Percentiles rank a stretch among this genome's conserved stretches.
Conservation (phyloP, 2,113 vertebrate genomes). For the Bettongia penicillata region DNA sequence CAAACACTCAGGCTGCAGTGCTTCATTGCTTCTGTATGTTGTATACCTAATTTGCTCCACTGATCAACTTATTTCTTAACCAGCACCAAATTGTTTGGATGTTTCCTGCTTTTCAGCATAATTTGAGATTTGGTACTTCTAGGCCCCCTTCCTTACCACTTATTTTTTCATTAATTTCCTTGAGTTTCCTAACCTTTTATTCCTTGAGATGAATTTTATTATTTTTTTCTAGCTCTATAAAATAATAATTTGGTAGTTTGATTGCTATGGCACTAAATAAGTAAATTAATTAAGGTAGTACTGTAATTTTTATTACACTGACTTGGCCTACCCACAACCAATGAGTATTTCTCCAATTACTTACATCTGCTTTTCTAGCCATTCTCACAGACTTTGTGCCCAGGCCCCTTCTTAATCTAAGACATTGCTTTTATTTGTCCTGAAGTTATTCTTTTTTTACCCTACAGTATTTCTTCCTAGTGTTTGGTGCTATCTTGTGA, state of each 20-base stretch:
- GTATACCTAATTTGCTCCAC: background rate
- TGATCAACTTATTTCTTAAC: background rate
- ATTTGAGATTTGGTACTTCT: background rate
- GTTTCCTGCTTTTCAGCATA: background rate
- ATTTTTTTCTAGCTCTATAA: background rate
- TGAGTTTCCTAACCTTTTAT: background rate
- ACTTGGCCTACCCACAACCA: background rate
- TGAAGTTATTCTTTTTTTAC: background rate
- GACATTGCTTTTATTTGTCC: background rate
- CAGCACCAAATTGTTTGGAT: background rate
- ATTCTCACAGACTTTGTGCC: background rate
- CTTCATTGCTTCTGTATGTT: background rate
- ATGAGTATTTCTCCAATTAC: background rate
- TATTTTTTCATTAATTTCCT: background rate
- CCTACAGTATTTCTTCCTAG: background rate
- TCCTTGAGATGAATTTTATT: background rate
- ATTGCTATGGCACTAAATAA: background rate
- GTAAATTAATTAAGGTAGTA: background rate
- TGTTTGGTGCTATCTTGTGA: background rate
- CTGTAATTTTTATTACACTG: background rate
- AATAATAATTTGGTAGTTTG: background rate
- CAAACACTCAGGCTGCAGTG: background rate
- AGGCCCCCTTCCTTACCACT: background rate
- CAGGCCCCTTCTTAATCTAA: background rate
- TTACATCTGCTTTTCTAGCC: background rate